These are phyloP conservation scores for Zootoca vivipara DNA, from an alignment of 2,113 vertebrate species.

Conservation along the genomic window DNA sequence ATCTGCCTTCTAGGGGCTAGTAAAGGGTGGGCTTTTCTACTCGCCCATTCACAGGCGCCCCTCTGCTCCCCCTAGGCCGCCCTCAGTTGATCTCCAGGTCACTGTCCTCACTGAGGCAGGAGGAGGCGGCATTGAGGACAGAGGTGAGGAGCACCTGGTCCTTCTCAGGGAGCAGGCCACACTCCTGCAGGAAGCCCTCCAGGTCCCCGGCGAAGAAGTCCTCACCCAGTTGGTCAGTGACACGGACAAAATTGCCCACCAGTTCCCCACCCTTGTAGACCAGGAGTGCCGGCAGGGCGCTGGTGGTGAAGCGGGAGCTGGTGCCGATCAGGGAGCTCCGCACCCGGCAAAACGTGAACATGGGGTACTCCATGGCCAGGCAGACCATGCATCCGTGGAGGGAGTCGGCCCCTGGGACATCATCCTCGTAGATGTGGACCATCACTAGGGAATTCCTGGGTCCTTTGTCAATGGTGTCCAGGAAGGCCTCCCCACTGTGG, in stretches of 20 bases:
- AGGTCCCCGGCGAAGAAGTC: conserved; percentile 97
- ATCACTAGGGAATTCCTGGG: conserved; percentile 87
- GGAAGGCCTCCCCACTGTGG: conserved; percentile 86
- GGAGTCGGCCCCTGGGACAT: conserved; percentile 87
- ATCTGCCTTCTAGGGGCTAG: no score
- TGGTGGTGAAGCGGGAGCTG: conserved; percentile 88
- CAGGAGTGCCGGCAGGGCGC: conserved; percentile 91
- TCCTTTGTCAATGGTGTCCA: conserved; percentile 91
- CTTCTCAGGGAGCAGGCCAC: conserved; percentile 93
- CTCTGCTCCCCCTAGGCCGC: no score
- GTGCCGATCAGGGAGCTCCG: conserved; percentile 90
- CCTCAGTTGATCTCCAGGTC: conserved; percentile 86
- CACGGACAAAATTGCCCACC: conserved; percentile 95
- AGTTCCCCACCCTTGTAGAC: conserved; percentile 94
- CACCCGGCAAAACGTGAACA: conserved; percentile 92
- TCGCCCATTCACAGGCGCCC: no score
- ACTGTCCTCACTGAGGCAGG: conserved; percentile 86
- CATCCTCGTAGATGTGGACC: conserved; percentile 94
- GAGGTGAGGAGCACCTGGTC: conserved; percentile 75
- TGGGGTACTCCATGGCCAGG: conserved; percentile 90
- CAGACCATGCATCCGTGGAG: conserved; percentile 93
- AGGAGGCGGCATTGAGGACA: conserved; percentile 78
- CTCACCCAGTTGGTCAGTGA: conserved; percentile 96
- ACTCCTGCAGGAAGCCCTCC: conserved; percentile 94
- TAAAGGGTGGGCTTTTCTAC: no score